Evolutionary conservation across 2,888 invertebrate species (phyloP).

Genomic region (Seladonia tumulorum): DNA sequence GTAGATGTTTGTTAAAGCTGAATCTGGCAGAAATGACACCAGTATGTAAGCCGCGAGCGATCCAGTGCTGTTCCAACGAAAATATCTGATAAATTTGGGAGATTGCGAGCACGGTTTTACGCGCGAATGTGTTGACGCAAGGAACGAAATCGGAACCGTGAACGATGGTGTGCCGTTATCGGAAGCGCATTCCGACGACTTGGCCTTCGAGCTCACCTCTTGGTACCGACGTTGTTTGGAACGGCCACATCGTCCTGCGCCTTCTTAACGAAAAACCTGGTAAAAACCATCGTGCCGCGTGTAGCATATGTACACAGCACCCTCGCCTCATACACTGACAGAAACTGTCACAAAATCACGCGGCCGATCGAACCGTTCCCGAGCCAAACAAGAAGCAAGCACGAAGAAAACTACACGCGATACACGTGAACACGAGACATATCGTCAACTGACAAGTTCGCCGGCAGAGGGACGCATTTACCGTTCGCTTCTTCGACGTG

Average conservation of each 20-base stretch:
- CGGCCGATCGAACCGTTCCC: conserved; percentile 40
- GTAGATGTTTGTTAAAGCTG: background rate
- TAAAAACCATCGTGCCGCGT: conserved; percentile 77
- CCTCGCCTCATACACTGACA: conserved; percentile 28
- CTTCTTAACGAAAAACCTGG: conserved; percentile 80
- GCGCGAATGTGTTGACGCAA: conserved; percentile 10
- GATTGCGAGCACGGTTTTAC: conserved; percentile 22
- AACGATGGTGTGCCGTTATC: conserved; percentile 62
- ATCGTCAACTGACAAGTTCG: conserved; percentile 46
- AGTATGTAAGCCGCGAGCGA: background rate
- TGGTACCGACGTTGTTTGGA: conserved; percentile 73
- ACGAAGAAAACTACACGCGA: conserved; percentile 38
- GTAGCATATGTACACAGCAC: conserved; percentile 70
- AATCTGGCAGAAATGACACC: background rate
- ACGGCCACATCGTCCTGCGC: conserved; percentile 65
- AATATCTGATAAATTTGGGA: conserved; percentile 30
- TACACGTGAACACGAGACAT: conserved; percentile 47
- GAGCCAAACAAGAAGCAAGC: conserved; percentile 29
- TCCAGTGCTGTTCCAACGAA: background rate
- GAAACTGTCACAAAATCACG: conserved; percentile 46
- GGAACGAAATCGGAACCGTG: conserved; percentile 48
- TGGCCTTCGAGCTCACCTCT: conserved; percentile 76
- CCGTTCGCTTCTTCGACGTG: conserved; percentile 37
- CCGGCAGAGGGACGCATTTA: conserved; percentile 56
- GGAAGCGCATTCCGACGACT: conserved; percentile 58